A percentile compares a stretch with the other conserved stretches of the same genome.
phyloP scores from a whole-genome alignment of 2,113 vertebrate species.

The Alouatta palliata region DNA sequence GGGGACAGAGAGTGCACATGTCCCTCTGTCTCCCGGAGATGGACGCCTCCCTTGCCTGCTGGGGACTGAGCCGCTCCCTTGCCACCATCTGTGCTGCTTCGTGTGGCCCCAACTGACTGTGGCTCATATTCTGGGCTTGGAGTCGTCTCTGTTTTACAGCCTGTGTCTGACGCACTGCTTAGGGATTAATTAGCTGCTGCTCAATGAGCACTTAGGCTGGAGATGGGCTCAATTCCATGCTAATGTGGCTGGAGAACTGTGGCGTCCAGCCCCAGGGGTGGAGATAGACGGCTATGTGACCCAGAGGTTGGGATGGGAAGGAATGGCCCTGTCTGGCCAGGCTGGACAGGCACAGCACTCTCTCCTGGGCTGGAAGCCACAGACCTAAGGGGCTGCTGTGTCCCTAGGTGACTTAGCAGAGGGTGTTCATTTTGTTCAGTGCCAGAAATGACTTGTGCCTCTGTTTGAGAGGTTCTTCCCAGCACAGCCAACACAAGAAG shows the following conservation, averaged over 20 bases:
- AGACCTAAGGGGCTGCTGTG: background rate
- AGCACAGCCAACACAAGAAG: background rate
- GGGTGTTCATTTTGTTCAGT: background rate
- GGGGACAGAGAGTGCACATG: rapidly evolving
- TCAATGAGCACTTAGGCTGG: background rate
- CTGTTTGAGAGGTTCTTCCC: background rate
- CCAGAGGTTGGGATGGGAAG: background rate
- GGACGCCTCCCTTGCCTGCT: background rate
- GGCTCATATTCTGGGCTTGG: rapidly evolving
- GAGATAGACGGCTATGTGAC: background rate
- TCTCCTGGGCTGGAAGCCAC: background rate
- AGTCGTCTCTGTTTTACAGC: background rate
- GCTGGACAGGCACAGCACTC: rapidly evolving
- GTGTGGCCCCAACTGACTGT: rapidly evolving
- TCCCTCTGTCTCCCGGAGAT: no score
- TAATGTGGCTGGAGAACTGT: background rate
- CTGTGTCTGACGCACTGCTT: rapidly evolving
- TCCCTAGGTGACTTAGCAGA: rapidly evolving
- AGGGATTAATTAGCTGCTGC: background rate
- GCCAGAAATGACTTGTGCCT: background rate
- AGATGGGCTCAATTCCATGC: rapidly evolving
- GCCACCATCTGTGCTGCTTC: rapidly evolving
- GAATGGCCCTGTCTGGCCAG: rapidly evolving
- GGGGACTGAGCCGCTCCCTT: background rate
- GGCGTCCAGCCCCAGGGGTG: background rate